Percentiles rank a stretch among this genome's conserved stretches.
Conservation (phyloP, 2,113 vertebrate species). For the Seriola rivoliana region DNA sequence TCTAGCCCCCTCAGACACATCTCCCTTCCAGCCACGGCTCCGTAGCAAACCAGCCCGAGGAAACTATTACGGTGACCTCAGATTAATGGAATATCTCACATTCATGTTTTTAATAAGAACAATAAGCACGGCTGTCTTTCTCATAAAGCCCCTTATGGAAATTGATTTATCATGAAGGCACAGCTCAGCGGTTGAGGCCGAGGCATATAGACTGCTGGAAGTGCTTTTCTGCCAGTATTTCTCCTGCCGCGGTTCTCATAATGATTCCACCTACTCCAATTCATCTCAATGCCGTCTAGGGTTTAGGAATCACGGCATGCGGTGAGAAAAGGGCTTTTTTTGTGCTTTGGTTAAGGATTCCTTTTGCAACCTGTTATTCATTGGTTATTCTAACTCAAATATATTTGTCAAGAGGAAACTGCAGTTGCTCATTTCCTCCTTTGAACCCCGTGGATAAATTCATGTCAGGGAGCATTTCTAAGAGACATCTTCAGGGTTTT, state of each 20-base stretch:
- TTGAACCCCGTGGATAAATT: constrained; percentile 27
- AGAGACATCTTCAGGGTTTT: constrained; percentile 30
- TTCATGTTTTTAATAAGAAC: constrained; percentile 77
- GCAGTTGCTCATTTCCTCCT: constrained; percentile 25
- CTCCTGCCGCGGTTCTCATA: constrained; percentile 60
- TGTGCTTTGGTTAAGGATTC: constrained; percentile 43
- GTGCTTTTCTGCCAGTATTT: constrained; percentile 60
- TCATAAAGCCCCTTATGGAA: constrained; percentile 77
- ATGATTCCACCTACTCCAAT: constrained; percentile 75
- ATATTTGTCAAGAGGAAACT: constrained; percentile 42
- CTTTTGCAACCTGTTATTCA: constrained; percentile 42
- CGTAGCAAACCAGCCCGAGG: constrained; percentile 61
- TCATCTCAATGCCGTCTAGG: constrained; percentile 57
- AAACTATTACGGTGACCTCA: constrained; percentile 66
- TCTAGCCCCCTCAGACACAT: constrained; percentile 54
- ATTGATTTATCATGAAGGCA: constrained; percentile 78
- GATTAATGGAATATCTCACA: constrained; percentile 69
- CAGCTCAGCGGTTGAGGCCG: constrained; percentile 50
- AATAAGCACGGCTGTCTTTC: constrained; percentile 73
- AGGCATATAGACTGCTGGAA: constrained; percentile 54
- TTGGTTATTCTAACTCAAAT: constrained; percentile 51
- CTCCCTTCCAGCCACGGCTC: constrained; percentile 44
- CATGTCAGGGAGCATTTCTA: constrained; percentile 23
- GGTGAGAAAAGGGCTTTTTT: constrained; percentile 44
- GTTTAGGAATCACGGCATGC: constrained; percentile 54